Base-by-base conservation (phyloP, 2,797 vertebrate species). In the Peromyscus melanophrys region DNA sequence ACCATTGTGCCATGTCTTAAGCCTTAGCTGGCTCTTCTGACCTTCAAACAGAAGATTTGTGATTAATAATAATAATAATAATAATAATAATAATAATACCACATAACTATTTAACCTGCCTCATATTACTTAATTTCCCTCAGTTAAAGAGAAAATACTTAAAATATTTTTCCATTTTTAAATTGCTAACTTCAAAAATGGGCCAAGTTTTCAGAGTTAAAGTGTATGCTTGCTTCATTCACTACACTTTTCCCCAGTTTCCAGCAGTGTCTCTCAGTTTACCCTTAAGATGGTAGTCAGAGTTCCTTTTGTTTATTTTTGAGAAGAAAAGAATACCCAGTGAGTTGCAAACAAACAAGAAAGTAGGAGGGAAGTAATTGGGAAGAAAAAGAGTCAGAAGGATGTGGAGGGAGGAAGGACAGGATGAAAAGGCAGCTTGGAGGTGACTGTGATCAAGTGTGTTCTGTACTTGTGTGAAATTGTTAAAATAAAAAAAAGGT, bases 101-200 rank as follows among this genome's bases (percentile, higher is more conserved):
- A 59, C 75, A 40, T 83, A 55, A 92, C 4, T 94, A 5, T 83
- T 21, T 67, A 37, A 57, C 52, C 16, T 93, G 46, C 46, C 19
- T 78, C 17, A 61, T 78, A 0, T 75, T 67, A 92, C 43, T 85
- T 92, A 43, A 31, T 83, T 61, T 49, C 31, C 21, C 21, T 80
- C 21, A 75, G 17, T 78, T 93, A 63, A 94, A 63, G 55, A 40
- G 37, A 83, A 90, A 93, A 31, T 57, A 43, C 43, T 82, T 43
- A 71, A 73, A 27, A 69, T 9, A 13, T 87, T 59, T 92, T 89
- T 9, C 75, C n/a, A 81, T 27, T 83, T 96, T 83, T 69, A 89
- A 85, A 77, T 84, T 73, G 14, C 27, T 81, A 34, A 52, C 63
- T 81, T 87, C n/a, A 95, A 81, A 81, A 92, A 87, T 73, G 93